Conservation (phyloP, 2,797 vertebrate genomes). For the Cyprinodon diabolis region DNA sequence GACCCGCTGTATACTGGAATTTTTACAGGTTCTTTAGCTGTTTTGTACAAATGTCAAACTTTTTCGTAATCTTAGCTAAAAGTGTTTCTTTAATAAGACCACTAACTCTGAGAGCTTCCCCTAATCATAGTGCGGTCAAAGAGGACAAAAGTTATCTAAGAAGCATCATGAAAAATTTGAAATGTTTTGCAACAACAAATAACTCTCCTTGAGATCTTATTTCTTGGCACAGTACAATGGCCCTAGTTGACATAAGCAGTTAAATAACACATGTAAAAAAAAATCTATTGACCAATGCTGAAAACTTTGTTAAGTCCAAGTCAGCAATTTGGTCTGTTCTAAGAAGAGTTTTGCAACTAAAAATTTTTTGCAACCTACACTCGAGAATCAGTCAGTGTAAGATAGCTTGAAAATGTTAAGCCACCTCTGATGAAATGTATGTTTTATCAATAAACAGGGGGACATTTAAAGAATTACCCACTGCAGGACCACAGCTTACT, state of each 20-base stretch:
- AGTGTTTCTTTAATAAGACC: constrained; percentile 3
- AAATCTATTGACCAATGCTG: not conserved
- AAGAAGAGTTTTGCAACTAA: not conserved
- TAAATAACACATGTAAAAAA: not conserved
- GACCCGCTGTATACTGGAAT: not conserved
- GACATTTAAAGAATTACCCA: no score
- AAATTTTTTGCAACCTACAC: not conserved
- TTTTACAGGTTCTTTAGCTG: not conserved
- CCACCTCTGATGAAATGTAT: not conserved
- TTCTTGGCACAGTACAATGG: not conserved
- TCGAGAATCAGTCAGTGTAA: not conserved
- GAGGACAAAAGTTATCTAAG: constrained; percentile 9
- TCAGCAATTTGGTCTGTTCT: not conserved
- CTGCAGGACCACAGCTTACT: no score
- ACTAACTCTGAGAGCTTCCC: constrained; percentile 8
- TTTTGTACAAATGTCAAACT: not conserved
- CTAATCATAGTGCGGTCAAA: constrained; percentile 15
- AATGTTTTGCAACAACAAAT: not conserved
- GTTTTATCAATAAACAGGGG: not conserved
- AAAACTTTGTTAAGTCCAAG: not conserved
- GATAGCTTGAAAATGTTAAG: not conserved
- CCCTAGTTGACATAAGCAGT: not conserved
- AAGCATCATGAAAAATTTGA: constrained; percentile 11
- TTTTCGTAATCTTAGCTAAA: not conserved
- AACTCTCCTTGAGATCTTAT: not conserved